Evolutionary conservation across 2,888 invertebrate genomes (phyloP), one percentile per base, ranked within the genome.

Genomic region (Lasioglossum villosulum): DNA sequence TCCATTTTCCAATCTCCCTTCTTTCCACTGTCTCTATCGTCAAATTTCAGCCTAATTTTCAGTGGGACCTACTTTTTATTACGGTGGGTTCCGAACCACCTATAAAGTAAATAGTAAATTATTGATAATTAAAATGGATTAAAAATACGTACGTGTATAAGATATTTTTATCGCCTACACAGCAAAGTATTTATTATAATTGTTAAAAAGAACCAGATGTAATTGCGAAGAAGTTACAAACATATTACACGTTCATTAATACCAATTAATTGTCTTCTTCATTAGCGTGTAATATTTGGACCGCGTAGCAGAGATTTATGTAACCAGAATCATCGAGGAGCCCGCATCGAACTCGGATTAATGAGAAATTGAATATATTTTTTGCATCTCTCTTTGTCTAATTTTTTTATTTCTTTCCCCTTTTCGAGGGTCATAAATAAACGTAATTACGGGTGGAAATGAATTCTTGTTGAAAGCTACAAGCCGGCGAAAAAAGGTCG

Each of bases 401-500:
- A 66, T 34, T 19, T 30, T 34, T 66, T 34, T n/a, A 27, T 59
- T 59, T 27, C 30, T 30, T 19, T 30, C 10, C 0, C 30, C 3
- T 68, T 68, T 37, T 37, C 48, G 48, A 27, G 19, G 77, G 48
- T 42, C 56, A 42, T 45, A 59, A 66, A 75, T 75, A 79, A 79
- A 30, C n/a, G 45, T 45, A 30, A 66, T 66, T 63, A 30, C 48
- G 37, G 19, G 76, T 45, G 72, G 79, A 78, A 78, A 56, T 52
- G 56, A 27, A 77, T 42, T 56, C 68, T 42, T 68, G 78, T 77
- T 34, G 52, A 80, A 56, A 68, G 52, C 14, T 19, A n/a, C 39
- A 19, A 56, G 56, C 23, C 14, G 23, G 52, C 68, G 42, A 78
- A 56, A 42, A 70, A 80, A 56, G 78, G 56, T 56, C 16, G 39